Evolutionary conservation across 2,888 invertebrate genomes (phyloP).

Genomic region (Drosophila meridiana): DNA sequence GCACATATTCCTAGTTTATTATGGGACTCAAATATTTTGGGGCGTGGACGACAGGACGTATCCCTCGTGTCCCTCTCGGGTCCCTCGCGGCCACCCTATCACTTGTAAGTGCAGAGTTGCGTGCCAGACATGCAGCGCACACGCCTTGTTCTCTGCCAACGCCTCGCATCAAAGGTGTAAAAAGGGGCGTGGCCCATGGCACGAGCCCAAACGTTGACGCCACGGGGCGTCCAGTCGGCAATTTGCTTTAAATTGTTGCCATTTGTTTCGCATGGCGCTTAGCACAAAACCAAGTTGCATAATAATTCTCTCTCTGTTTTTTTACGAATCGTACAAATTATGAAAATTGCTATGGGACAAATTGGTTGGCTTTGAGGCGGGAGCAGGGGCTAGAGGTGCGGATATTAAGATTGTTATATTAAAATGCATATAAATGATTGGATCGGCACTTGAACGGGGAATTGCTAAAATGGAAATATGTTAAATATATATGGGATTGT

Average conservation of each 20-base stretch:
- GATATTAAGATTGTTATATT: constrained; percentile 23
- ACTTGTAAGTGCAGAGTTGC: constrained; percentile 71
- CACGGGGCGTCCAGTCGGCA: constrained; percentile 68
- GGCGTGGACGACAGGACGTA: constrained; percentile 52
- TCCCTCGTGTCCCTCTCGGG: not conserved
- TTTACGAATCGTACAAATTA: constrained; percentile 66
- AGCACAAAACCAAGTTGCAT: constrained; percentile 60
- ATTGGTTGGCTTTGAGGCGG: constrained; percentile 7
- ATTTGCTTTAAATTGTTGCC: constrained; percentile 78
- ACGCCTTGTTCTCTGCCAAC: constrained; percentile 56
- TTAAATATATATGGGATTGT: not conserved
- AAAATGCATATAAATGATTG: constrained; percentile 13
- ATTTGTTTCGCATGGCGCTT: constrained; percentile 69
- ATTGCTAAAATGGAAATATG: not conserved
- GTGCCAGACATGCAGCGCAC: constrained; percentile 63
- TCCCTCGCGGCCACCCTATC: not conserved
- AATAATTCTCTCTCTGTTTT: constrained; percentile 58
- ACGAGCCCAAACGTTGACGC: constrained; percentile 59
- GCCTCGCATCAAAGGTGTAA: constrained; percentile 67
- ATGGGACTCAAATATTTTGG: constrained; percentile 46
- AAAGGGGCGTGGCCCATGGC: constrained; percentile 66
- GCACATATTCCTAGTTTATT: constrained; percentile 56
- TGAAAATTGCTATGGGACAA: constrained; percentile 58
- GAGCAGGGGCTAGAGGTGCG: not conserved
- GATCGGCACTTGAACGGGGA: constrained; percentile 1